phyloP scores from a whole-genome alignment of 2,888 invertebrate species.

The Lysandra coridon region DNA sequence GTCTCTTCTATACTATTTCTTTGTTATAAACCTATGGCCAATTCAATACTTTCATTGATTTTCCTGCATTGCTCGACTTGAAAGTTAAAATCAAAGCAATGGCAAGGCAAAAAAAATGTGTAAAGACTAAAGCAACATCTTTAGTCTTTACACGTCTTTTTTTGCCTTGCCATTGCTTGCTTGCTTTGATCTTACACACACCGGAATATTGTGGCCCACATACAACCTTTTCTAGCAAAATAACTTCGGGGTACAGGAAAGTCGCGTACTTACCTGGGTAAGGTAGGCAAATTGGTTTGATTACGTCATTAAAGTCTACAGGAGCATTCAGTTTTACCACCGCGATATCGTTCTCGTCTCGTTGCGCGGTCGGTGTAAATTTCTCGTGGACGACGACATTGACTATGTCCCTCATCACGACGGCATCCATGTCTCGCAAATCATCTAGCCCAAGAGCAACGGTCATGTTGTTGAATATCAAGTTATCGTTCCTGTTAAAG shows the following conservation, averaged over 20 bases:
- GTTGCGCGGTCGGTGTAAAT: constrained; percentile 72
- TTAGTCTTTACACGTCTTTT: too few relatives aligned
- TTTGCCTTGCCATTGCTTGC: too few relatives aligned
- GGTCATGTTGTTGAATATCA: constrained; percentile 50
- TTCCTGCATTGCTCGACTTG: too few relatives aligned
- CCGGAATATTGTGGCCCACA: too few relatives aligned
- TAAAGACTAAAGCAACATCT: too few relatives aligned
- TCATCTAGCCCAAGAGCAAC: constrained; percentile 74
- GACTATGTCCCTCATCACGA: constrained; percentile 61
- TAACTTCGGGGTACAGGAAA: not conserved
- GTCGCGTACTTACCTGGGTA: constrained; percentile 41
- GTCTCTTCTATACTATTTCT: too few relatives aligned
- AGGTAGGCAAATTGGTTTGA: constrained; percentile 80
- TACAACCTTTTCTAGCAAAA: too few relatives aligned
- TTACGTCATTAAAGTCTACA: constrained; percentile 63
- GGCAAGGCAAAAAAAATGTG: too few relatives aligned
- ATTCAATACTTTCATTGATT: too few relatives aligned
- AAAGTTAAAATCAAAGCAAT: too few relatives aligned
- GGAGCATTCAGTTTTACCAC: constrained; percentile 69
- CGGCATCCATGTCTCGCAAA: constrained; percentile 56
- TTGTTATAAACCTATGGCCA: too few relatives aligned
- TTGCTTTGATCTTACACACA: too few relatives aligned
- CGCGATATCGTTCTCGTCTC: constrained; percentile 81
- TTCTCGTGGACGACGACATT: constrained; percentile 67
- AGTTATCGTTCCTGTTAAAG: constrained; percentile 59